Evolutionary conservation across 1,140 invertebrate species (phyloP).

Genomic region (Zelostemma sp.): DNA sequence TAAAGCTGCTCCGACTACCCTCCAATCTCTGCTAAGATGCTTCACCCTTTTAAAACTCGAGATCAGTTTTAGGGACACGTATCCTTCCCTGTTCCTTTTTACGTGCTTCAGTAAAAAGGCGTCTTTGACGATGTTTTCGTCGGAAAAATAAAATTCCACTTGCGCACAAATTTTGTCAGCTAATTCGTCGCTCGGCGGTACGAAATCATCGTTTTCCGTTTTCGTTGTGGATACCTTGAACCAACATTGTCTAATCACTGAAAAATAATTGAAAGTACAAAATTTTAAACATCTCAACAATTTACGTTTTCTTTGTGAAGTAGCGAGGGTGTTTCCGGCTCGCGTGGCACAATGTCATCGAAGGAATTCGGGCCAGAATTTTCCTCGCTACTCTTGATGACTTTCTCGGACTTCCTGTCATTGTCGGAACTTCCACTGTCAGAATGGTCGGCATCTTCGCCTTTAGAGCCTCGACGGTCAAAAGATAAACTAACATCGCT

Average conservation of each 20-base stretch:
- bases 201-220: constrained; percentile 51
- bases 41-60: constrained; percentile 94
- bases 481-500: constrained; percentile 74
- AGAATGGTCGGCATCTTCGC: constrained; percentile 75
- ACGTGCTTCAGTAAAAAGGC: constrained; percentile 96
- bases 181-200: constrained; percentile 77
- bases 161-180: constrained; percentile 84
- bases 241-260: too few relatives aligned
- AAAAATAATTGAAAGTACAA: not conserved
- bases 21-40: constrained; percentile 93
- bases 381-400: constrained; percentile 22
- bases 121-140: constrained; percentile 94
- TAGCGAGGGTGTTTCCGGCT: constrained; percentile 1
- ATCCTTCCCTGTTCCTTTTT: constrained; percentile 93
- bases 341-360: constrained; percentile 34
- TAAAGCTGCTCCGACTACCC: constrained; percentile 88
- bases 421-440: constrained; percentile 77
- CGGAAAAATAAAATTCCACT: constrained; percentile 95
- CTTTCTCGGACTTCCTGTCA: constrained; percentile 60
- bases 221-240: not conserved
- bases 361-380: constrained; percentile 51
- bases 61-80: constrained; percentile 93
- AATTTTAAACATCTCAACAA: too few relatives aligned
- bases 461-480: constrained; percentile 66
- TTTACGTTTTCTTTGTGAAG: constrained; percentile 10